phyloP scores from a whole-genome alignment of 1,140 invertebrate species.

The Aphis gossypii region DNA sequence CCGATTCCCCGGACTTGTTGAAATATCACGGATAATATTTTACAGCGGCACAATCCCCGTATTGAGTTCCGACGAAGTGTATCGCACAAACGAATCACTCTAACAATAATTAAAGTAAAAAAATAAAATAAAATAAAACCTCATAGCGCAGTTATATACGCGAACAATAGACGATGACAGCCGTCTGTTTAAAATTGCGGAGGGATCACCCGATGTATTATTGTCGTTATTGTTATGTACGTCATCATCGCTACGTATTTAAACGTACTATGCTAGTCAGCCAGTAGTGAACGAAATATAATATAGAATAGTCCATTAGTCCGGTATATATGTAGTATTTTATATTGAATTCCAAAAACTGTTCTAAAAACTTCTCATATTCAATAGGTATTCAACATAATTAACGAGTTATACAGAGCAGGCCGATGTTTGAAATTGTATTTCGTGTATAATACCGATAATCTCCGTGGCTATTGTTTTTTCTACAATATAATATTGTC shows the following conservation, averaged over 20 bases:
- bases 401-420: not conserved
- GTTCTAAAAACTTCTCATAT: not conserved
- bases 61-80: not conserved
- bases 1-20: not conserved
- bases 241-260: not conserved
- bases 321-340: no score
- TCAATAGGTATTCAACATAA: not conserved
- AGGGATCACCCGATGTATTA: not conserved
- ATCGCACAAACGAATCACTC: not conserved
- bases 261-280: no score
- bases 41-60: not conserved
- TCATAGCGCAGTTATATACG: no score
- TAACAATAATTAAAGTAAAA: not conserved
- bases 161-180: not conserved
- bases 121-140: conserved; percentile 4
- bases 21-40: conserved; percentile 31
- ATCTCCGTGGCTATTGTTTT: not conserved
- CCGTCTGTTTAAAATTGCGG: not conserved
- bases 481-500: not conserved
- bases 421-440: not conserved
- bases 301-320: no score
- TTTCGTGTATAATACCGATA: not conserved
- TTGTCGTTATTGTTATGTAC: not conserved
- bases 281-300: no score
- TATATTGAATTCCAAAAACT: not conserved